A percentile compares a stretch with the other conserved stretches of the same genome.
Conservation (phyloP, 2,113 vertebrate species). For the Pteronura brasiliensis region DNA sequence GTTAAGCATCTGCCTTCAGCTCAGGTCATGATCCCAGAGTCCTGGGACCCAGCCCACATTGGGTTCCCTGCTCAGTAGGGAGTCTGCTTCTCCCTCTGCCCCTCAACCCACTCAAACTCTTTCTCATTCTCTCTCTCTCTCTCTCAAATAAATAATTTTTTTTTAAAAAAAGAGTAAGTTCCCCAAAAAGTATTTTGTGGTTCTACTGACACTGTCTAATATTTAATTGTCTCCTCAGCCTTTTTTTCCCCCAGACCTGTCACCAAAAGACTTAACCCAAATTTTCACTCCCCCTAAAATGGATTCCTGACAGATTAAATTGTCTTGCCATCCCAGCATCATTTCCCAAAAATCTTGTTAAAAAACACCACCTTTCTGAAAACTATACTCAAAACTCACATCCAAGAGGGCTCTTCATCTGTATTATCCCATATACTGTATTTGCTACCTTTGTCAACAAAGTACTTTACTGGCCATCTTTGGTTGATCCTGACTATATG, state of each 20-base stretch:
- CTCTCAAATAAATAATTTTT: too few species aligned
- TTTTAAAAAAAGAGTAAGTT: neutral
- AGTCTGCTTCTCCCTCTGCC: too few species aligned
- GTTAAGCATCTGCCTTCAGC: too few species aligned
- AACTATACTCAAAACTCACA: neutral
- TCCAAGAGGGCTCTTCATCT: neutral
- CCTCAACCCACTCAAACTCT: too few species aligned
- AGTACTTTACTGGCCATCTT: neutral
- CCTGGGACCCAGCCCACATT: too few species aligned
- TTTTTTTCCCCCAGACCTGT: neutral
- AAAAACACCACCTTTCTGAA: neutral
- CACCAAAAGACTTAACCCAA: neutral
- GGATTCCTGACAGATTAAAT: neutral
- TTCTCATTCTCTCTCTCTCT: too few species aligned
- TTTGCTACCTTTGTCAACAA: neutral
- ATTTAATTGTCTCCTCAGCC: neutral
- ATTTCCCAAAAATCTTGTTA: neutral
- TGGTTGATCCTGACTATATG: neutral
- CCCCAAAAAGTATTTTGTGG: neutral
- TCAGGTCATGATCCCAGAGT: too few species aligned
- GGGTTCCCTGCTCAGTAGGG: too few species aligned
- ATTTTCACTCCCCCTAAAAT: neutral
- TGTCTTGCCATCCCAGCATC: neutral
- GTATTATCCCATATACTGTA: neutral
- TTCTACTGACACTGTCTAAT: neutral